phyloP scores from a whole-genome alignment of 2,888 invertebrate genomes.

The Agriopis leucophaearia region DNA sequence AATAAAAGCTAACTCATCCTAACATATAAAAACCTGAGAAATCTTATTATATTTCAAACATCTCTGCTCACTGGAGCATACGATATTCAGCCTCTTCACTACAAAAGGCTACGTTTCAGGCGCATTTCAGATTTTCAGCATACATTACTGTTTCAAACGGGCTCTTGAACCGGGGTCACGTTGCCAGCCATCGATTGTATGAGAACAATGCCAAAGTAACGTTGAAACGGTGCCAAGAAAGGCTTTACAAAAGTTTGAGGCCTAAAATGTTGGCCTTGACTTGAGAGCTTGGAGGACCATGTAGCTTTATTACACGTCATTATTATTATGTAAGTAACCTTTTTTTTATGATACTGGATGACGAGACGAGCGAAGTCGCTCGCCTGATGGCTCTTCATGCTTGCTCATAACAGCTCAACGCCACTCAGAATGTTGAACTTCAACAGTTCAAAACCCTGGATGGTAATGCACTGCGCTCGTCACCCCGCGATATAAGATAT shows the following conservation, averaged over 20 bases:
- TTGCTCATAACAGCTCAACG: no score
- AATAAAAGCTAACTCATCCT: not conserved
- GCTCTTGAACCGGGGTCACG: constrained; percentile 8
- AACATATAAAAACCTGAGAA: not conserved
- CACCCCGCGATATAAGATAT: no score
- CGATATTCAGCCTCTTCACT: not conserved
- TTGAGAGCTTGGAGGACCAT: not conserved
- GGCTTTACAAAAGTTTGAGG: not conserved
- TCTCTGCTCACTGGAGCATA: not conserved
- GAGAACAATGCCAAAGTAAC: constrained; percentile 20
- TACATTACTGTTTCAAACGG: constrained; percentile 13
- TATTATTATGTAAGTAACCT: no score
- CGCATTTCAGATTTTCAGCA: constrained; percentile 4
- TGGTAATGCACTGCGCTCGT: no score
- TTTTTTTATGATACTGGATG: no score
- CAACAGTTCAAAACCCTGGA: no score
- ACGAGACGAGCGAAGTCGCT: no score
- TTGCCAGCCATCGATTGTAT: constrained; percentile 20
- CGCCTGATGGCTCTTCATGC: no score
- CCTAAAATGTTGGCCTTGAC: not conserved
- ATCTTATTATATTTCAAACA: not conserved
- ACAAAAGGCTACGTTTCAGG: not conserved
- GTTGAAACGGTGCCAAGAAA: not conserved
- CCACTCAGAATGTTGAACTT: no score
- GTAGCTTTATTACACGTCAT: no score